Conservation (phyloP, 2,113 vertebrate genomes). For the Scopus umbretta region DNA sequence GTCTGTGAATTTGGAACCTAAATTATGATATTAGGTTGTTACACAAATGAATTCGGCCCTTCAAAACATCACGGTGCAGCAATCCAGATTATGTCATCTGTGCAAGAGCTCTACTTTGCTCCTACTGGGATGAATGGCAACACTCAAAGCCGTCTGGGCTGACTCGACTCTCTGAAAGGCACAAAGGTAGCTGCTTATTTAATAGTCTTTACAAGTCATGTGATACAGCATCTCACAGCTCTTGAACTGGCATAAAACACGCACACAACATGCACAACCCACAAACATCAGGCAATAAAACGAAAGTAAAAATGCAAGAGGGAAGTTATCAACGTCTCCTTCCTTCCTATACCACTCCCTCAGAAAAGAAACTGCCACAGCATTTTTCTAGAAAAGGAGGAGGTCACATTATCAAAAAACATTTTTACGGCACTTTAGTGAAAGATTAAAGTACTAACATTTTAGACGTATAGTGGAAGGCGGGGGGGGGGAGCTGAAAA, state of each 20-base stretch:
- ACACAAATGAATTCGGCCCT: not conserved
- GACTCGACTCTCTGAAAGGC: not conserved
- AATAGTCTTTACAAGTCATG: not conserved
- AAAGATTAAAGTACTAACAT: not conserved
- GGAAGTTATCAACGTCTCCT: not conserved
- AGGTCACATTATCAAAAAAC: not conserved
- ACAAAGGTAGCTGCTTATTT: not conserved
- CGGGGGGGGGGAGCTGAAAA: not conserved
- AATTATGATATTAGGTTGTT: not conserved
- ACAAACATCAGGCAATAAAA: not conserved
- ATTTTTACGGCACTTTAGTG: not conserved
- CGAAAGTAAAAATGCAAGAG: not conserved
- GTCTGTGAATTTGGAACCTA: not conserved
- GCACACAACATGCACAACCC: accelerated
- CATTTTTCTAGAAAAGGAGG: not conserved
- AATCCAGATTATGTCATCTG: not conserved
- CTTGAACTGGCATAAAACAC: not conserved
- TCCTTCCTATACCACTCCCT: not conserved
- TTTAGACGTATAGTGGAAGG: not conserved
- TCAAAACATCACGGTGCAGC: not conserved
- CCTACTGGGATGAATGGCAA: not conserved
- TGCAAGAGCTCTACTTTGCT: not conserved
- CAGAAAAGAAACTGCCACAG: not conserved
- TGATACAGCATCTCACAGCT: not conserved
- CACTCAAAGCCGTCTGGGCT: not conserved